Conservation (phyloP, 1,140 invertebrate species). For the Drosophila prosaltans region DNA sequence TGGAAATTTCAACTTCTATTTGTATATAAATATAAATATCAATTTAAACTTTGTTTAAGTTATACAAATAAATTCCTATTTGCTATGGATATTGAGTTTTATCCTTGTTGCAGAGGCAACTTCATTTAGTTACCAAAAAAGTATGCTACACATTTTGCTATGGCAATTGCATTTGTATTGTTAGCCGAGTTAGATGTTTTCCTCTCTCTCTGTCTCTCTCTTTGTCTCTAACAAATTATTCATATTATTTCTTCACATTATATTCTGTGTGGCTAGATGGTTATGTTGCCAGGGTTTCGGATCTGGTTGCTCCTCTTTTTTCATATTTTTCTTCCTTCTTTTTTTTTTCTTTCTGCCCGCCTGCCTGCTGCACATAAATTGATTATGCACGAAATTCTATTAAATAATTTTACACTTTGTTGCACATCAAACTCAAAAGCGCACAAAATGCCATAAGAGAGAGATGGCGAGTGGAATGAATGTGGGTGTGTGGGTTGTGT, state of each 20-base stretch:
- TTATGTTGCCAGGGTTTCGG: background rate
- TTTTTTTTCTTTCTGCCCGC: background rate
- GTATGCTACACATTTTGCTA: constrained; percentile 7
- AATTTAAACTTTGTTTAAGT: too few relatives aligned
- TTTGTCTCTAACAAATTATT: background rate
- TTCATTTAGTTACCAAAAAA: background rate
- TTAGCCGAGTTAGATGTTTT: background rate
- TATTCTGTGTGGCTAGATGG: background rate
- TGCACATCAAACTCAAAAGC: constrained; percentile 76
- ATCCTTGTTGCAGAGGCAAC: background rate
- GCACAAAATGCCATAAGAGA: constrained; percentile 69
- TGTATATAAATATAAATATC: too few relatives aligned
- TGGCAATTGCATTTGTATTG: background rate
- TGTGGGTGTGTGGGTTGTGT: constrained; percentile 15
- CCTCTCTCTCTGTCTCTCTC: background rate
- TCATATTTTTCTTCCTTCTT: background rate
- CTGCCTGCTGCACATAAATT: constrained; percentile 73
- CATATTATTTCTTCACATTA: background rate
- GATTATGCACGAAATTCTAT: constrained; percentile 82
- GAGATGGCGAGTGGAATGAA: constrained; percentile 27
- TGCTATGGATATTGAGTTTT: too few relatives aligned
- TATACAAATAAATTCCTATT: too few relatives aligned
- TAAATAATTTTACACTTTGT: constrained; percentile 82
- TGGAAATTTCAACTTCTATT: too few relatives aligned
- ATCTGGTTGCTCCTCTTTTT: background rate